Percentiles rank a stretch among this genome's conserved stretches.
Evolutionary conservation across 2,113 vertebrate species (phyloP).

Genomic region (Oceanodroma tethys): DNA sequence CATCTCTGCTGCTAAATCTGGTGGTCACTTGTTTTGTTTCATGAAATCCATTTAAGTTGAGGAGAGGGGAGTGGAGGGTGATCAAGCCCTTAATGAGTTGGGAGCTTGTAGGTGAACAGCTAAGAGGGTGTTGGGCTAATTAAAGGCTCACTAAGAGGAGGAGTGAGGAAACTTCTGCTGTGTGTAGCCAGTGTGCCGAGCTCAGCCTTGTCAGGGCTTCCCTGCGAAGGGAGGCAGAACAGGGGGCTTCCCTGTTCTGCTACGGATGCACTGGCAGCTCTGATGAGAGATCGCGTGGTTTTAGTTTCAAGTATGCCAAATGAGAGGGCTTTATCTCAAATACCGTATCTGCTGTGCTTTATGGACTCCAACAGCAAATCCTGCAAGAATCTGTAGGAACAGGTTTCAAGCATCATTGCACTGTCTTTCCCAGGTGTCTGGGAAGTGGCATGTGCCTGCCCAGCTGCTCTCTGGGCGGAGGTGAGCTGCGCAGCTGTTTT

Average conservation of each 20-base stretch:
- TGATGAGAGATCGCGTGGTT: too few species aligned
- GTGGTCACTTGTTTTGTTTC: not conserved
- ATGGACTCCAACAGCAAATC: not conserved
- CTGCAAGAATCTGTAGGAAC: not conserved
- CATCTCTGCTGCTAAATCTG: not conserved
- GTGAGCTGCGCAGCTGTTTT: not conserved
- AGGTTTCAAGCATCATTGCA: not conserved
- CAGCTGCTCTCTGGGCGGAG: not conserved
- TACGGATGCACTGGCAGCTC: fast-evolving
- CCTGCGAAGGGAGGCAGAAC: fast-evolving
- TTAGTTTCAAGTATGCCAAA: too few species aligned
- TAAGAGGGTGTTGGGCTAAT: not conserved
- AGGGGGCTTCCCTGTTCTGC: not conserved
- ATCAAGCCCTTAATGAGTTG: not conserved
- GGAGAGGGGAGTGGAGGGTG: not conserved
- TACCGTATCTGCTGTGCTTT: not conserved
- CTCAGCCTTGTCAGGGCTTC: not conserved
- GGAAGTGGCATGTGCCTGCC: not conserved
- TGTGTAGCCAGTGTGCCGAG: not conserved
- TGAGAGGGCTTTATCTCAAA: not conserved
- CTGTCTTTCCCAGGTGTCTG: not conserved
- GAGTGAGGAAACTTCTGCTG: not conserved
- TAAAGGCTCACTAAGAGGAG: not conserved
- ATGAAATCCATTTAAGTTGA: not conserved
- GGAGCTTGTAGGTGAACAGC: not conserved